Evolutionary conservation across 2,888 invertebrate genomes (phyloP).

Genomic region (Agrotis ipsilon): DNA sequence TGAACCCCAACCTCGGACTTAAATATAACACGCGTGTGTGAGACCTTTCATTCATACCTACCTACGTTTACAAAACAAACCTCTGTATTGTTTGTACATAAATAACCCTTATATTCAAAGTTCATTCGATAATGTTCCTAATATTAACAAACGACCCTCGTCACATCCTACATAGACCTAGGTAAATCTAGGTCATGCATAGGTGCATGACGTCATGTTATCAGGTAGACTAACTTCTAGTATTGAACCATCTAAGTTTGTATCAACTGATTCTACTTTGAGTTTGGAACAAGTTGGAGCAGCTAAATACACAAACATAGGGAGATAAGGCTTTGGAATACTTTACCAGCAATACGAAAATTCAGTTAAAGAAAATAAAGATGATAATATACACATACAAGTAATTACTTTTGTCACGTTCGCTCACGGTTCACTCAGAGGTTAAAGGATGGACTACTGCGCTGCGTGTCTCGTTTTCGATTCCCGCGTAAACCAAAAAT

Average conservation of each 20-base stretch:
- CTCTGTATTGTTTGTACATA: background rate
- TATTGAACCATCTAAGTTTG: slow-evolving; percentile 36
- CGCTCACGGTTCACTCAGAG: no score
- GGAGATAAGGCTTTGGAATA: background rate
- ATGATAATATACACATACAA: background rate
- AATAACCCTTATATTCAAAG: slow-evolving; percentile 7
- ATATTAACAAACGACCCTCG: no score
- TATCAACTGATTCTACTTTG: slow-evolving; percentile 12
- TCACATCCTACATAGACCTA: background rate
- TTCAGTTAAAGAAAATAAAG: background rate
- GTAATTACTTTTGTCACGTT: no score
- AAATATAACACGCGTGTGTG: background rate
- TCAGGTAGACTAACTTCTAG: slow-evolving; percentile 26
- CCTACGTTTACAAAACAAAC: slow-evolving; percentile 8
- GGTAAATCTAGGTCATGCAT: slow-evolving; percentile 25
- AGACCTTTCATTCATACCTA: background rate
- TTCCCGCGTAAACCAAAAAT: no score
- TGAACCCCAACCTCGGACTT: background rate
- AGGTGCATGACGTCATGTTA: slow-evolving; percentile 27
- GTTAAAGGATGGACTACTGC: no score
- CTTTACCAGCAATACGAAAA: background rate
- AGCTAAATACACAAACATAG: background rate
- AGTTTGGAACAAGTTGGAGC: slow-evolving; percentile 2
- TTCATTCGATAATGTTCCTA: no score
- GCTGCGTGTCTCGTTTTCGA: no score